A percentile compares a stretch with the other conserved stretches of the same genome.
These are phyloP conservation scores for Phalanger gymnotis DNA, from an alignment of 2,797 vertebrate genomes.

Conservation along the genomic window DNA sequence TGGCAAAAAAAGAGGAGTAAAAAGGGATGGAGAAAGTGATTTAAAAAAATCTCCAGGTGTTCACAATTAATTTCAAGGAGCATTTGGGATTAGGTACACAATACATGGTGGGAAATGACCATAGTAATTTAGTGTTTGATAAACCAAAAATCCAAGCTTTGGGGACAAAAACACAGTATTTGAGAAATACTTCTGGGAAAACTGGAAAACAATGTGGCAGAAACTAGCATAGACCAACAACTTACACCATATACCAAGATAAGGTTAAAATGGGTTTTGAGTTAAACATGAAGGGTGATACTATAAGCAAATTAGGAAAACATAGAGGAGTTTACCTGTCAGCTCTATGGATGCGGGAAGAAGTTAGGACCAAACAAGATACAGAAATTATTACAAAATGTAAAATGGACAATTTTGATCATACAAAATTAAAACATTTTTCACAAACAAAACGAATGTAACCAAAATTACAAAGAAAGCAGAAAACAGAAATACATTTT, in stretches of 20 bases:
- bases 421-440: not conserved
- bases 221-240: not conserved
- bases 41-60: not conserved
- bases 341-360: not conserved
- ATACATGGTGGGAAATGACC: not conserved
- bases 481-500: not conserved
- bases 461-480: not conserved
- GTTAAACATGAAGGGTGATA: not conserved
- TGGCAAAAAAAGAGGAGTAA: not conserved
- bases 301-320: not conserved
- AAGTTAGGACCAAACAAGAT: not conserved
- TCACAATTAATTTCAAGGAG: not conserved
- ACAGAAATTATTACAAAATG: not conserved
- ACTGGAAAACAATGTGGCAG: not conserved
- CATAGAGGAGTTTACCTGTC: not conserved
- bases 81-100: not conserved
- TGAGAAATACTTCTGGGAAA: not conserved
- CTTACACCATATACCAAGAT: not conserved
- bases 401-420: not conserved
- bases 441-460: not conserved
- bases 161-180: no score
- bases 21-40: not conserved
- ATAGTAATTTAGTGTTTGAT: not conserved
- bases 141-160: not conserved
- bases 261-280: not conserved